These are phyloP conservation scores for Trisateles emortualis DNA, from an alignment of 2,888 invertebrate species.

Conservation along the genomic window DNA sequence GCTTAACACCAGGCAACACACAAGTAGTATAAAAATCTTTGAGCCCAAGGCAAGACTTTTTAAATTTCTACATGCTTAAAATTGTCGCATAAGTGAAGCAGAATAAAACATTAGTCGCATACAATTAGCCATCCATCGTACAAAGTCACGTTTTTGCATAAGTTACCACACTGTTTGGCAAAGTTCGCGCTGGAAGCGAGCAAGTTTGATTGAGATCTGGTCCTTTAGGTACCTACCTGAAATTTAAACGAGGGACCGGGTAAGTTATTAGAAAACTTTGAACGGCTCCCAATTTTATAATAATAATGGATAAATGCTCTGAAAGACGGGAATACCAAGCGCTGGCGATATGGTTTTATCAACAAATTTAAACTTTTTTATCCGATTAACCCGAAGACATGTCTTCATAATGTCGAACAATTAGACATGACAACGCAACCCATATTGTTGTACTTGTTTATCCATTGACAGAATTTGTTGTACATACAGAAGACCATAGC, in stretches of 20 bases:
- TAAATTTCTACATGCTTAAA: background rate
- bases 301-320: conserved; percentile 69
- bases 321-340: conserved; percentile 38
- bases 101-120: conserved; percentile 34
- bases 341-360: conserved; percentile 53
- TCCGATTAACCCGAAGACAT: conserved; percentile 44
- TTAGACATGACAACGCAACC: conserved; percentile 24
- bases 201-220: conserved; percentile 79
- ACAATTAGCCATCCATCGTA: conserved; percentile 32
- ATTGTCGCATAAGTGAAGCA: background rate
- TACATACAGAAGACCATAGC: too few relatives aligned
- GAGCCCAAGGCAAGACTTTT: background rate
- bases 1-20: too few relatives aligned
- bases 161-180: conserved; percentile 65
- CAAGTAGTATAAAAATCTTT: too few relatives aligned
- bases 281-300: conserved; percentile 68
- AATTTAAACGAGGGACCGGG: conserved; percentile 70
- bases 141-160: conserved; percentile 52
- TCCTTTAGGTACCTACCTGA: conserved; percentile 71
- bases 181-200: conserved; percentile 64
- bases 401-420: conserved; percentile 38
- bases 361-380: conserved; percentile 54
- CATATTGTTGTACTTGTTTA: background rate
- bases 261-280: conserved; percentile 73
- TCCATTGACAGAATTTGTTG: background rate